Base-by-base conservation (phyloP, 1,140 invertebrate genomes). In the Thaumetopoea pityocampa region DNA sequence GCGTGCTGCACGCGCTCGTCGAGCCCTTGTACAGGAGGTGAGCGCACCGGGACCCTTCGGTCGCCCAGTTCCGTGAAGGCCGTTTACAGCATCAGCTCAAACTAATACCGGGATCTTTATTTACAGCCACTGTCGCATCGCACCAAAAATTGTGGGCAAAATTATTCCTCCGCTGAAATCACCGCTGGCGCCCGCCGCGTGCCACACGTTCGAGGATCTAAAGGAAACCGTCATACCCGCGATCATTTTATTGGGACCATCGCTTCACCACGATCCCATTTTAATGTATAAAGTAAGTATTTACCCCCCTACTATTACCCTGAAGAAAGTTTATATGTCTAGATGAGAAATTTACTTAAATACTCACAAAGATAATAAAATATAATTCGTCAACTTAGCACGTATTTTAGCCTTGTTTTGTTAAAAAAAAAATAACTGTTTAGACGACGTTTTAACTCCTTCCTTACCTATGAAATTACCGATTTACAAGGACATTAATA, bases 1-100 rank as follows among this genome's bases (percentile, higher is more conserved):
- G 89, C 37, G 88, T 99, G 52, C 86, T 99, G 24, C 93, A 98
- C 76, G 88, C 90, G 23, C 86, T 96, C 3, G 91, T 99, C 32
- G 95, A 98, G 68, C 92, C 94, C 4, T 74, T 99, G 7, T 99
- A 99, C 77, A 89, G 90, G 72, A 91, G 89, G 92, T 85, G 49
- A 76, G 62, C 65, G 18, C 34, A 20, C 30, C 20, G 42, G 7
- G 41, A 41, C 1, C 2, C 8, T 20, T 26, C 24, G 23, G 38
- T 24, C 37, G 23, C 22, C 18, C 16, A 24, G 17, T 18, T 8
- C 30, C 26, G 24, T 27, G 29, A 15, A 36, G 24, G 9, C 6
- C 2, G 8, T 28, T 10, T 28, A 28, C 9, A 28, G 12, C n/a
- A n/a, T n/a, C n/a, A n/a, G n/a, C n/a, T n/a, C n/a, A n/a, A n/a